phyloP scores from a whole-genome alignment of 2,113 vertebrate genomes.

The Okapia johnstoni region DNA sequence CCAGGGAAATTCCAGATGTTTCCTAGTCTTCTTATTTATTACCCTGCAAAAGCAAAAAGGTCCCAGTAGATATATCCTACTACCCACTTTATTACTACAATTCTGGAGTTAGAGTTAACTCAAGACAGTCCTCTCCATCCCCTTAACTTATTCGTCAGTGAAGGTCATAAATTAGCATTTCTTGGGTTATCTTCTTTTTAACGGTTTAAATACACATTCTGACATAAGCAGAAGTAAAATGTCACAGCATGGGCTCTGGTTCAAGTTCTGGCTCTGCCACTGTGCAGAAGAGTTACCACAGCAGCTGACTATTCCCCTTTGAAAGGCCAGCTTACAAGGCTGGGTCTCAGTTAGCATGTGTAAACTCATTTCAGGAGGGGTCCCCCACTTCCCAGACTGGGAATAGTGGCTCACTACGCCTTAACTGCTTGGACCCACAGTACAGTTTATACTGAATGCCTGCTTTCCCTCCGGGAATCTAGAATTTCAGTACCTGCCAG shows the following conservation, averaged over 20 bases:
- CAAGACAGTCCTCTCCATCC: background rate
- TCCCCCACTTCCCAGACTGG: background rate
- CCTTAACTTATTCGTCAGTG: background rate
- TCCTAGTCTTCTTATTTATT: background rate
- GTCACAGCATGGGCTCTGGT: background rate
- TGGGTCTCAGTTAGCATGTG: background rate
- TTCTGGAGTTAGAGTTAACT: background rate
- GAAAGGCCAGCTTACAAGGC: background rate
- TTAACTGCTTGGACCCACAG: no score
- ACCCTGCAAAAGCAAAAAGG: background rate
- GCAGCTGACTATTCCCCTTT: background rate
- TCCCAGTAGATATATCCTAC: background rate
- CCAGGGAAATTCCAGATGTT: background rate
- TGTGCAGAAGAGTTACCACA: background rate
- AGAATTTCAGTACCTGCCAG: background rate
- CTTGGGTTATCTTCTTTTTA: background rate
- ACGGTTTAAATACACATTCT: background rate
- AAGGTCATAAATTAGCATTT: background rate
- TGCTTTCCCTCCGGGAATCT: background rate
- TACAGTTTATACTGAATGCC: accelerated
- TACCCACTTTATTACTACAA: background rate
- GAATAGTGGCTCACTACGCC: background rate
- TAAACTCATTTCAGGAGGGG: background rate
- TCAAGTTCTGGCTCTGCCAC: background rate
- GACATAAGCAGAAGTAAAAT: background rate